Evolutionary conservation across 2,113 vertebrate species (phyloP), one percentile per base, ranked within the genome.

Genomic region (Bombycilla garrulus): DNA sequence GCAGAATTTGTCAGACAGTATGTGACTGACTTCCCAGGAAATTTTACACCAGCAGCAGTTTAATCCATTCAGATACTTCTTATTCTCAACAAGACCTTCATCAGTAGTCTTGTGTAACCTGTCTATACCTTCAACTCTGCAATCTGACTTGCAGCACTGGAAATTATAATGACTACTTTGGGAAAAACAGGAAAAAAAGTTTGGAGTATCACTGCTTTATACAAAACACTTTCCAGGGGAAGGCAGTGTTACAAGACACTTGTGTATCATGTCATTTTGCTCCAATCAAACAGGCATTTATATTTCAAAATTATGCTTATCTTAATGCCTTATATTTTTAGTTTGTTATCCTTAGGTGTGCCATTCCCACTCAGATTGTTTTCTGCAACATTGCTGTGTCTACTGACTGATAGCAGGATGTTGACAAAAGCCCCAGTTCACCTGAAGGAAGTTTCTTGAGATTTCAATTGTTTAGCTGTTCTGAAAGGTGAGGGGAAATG

Each of bases 171-270:
- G 8, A 67, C 67, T 70, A 20, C 8, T 71, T 62, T 6, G 11
- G 19, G 20, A 1, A 3, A 2, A 7, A 61, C 23, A 51, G 11
- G 4, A 19, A 13, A 38, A 36, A 20, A 20, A 29, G 11, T 3
- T 17, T 53, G 26, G 10, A 71, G 8, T 57, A 24, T 47, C 15
- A 38, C 20, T 67, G 40, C 4, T 50, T 86, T 53, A 33, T 38
- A 23, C 25, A 50, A 67, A 92, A 25, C 5, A 23, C 5, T 67
- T 86, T 40, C 19, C 35, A 58, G 18, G 19, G 47, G 62, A 83
- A 77, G 12, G 19, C 35, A 0, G 0, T 38, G 29, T 25, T 36
- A 42, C 3, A 33, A 35, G 56, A 61, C 18, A 23, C 21, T 66
- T 76, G 19, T 54, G 4, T 33, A 20, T 84, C 12, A 31, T 29